Base-by-base conservation (phyloP, 2,888 invertebrate species). In the Atethmia centrago region DNA sequence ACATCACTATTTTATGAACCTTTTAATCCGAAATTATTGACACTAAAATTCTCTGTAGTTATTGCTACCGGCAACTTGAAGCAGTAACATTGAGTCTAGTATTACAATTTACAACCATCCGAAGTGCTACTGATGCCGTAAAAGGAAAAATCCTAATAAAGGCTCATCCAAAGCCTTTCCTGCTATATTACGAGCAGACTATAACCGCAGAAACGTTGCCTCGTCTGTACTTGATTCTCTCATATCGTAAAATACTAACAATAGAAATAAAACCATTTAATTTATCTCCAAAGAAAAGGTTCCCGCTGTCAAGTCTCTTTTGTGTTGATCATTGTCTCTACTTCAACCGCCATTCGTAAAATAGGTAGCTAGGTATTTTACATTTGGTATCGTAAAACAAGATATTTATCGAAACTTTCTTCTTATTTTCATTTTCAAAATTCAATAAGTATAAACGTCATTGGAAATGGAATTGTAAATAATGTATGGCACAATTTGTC, bases 241-340 rank as follows among this genome's bases (percentile, higher is more conserved):
- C 85, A 77, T 84, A 86, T 90, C 90, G 89, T 91, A 89, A 92
- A 91, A 89, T 80, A 88, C 87, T 87, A 88, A 90, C 90, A 90
- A 88, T 89, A 85, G 87, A 82, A 87, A 90, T 93, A 92, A 92
- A 90, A 91, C 84, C 77, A 79, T 90, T 82, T 89, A 89, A 91
- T 88, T 90, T 92, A 92, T 92, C 87, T 87, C 77, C 84, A 82
- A 85, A 87, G 83, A 40, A 68, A 73, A 67, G 87, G 74, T 82
- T 78, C 85, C 85, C 81, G 84, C 86, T 87, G 87, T 84, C 86
- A 80, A 66, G 77, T 59, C 69, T 79, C 87, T 87, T 80, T 87
- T 87, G 87, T 87, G 80, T 82, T 67, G 66, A 83, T 77, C 82
- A 82, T 85, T 86, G 87, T 87, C 82, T 86, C 78, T 81, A 83